Evolutionary conservation across 2,113 vertebrate genomes (phyloP).

Genomic region (Speoplatyrhinus poulsoni): DNA sequence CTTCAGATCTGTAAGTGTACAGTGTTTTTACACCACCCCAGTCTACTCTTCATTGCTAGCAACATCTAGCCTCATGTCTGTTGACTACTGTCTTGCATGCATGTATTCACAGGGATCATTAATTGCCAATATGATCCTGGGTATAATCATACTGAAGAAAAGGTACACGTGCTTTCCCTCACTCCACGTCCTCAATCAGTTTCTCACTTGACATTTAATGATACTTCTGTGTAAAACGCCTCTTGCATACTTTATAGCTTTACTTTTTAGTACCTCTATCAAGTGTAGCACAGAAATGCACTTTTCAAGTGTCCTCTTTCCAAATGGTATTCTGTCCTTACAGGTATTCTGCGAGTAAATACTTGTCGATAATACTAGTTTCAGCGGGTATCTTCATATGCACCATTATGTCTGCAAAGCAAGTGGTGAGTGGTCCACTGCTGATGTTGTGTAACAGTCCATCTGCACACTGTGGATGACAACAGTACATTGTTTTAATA

Average conservation of each 20-base stretch:
- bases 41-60: background rate
- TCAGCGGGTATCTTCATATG: slow-evolving; percentile 97
- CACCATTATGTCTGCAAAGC: slow-evolving; percentile 95
- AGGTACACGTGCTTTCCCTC: slow-evolving; percentile 74
- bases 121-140: slow-evolving; percentile 95
- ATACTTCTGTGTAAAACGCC: background rate
- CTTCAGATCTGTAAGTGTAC: slow-evolving; percentile 92
- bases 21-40: background rate
- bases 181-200: background rate
- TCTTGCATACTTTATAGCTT: too few relatives aligned
- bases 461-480: background rate
- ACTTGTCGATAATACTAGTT: slow-evolving; percentile 87
- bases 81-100: slow-evolving; percentile 14
- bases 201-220: background rate
- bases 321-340: background rate
- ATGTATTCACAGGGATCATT: slow-evolving; percentile 86
- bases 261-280: too few relatives aligned
- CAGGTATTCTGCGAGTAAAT: slow-evolving; percentile 91
- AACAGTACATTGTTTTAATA: background rate
- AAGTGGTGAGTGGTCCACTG: slow-evolving; percentile 86
- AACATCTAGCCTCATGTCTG: background rate
- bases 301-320: background rate
- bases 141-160: slow-evolving; percentile 94
- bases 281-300: background rate
- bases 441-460: background rate